Base-by-base conservation (phyloP, 2,113 vertebrate genomes). In the Lasiurus cinereus region DNA sequence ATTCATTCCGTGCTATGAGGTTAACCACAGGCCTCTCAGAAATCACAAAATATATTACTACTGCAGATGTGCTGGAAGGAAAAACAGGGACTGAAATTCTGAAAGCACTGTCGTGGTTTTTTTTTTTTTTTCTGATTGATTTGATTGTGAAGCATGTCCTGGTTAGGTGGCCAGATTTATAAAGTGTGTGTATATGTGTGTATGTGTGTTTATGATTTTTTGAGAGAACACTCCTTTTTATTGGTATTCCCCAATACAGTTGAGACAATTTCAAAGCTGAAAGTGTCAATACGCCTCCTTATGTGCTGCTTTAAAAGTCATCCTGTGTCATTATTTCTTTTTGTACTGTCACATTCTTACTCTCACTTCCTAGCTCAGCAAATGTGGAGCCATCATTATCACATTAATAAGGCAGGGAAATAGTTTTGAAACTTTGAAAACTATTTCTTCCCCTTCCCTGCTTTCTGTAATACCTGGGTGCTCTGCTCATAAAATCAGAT, bases 21-120 rank as follows among this genome's bases (percentile, higher is more conserved):
- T 97, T 98, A 98, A 98, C 98, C 98, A 97, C 98, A 97, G 96
- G 95, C 91, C 97, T 97, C 95, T 97, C 94, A 92, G 98, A 98
- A 98, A 98, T 96, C 31, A 96, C 97, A 98, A 97, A 69, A 93
- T 97, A 97, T 3, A 86, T 98, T 98, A 98, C 98, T 98, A 70
- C 78, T 31, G 97, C 98, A 99, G 97, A 98, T 98, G 98, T 98
- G 96, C 97, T 98, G 97, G 98, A 98, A 97, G 97, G 69, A 64
- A 83, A 94, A 62, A 84, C 95, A 97, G 96, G 93, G 97, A 97
- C 97, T 98, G 97, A 98, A 98, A 98, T 96, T 97, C 98, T 98
- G 88, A 98, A 94, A 97, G 96, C 93, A 0, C 90, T 95, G 77
- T 33, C 0, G 22, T 27, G 39, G n/a, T n/a, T n/a, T 39, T 39